Conservation (phyloP, 2,888 invertebrate species). For the Polymixis lichenea region DNA sequence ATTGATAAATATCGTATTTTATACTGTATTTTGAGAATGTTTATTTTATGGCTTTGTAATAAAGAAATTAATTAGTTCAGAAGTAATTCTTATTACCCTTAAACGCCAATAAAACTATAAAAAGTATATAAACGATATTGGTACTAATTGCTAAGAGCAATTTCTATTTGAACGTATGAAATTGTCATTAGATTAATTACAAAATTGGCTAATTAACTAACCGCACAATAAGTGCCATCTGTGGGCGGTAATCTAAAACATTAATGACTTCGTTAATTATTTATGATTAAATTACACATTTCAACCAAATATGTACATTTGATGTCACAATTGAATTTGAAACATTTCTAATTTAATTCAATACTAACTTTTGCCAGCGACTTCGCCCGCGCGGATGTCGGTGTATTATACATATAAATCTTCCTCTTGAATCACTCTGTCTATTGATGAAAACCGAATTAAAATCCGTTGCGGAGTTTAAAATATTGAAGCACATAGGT, state of each 20-base stretch:
- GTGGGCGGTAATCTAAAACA: constrained; percentile 7
- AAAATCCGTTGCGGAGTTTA: too few relatives aligned
- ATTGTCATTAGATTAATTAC: constrained; percentile 3
- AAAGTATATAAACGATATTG: neutral
- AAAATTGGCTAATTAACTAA: constrained; percentile 24
- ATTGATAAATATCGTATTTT: neutral
- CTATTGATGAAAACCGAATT: too few relatives aligned
- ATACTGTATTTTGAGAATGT: neutral
- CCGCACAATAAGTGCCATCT: constrained; percentile 12
- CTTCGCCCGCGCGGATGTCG: too few relatives aligned
- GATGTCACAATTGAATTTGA: neutral
- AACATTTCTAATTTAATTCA: neutral
- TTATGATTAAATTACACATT: neutral
- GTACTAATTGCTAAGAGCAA: neutral
- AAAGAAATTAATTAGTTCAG: neutral
- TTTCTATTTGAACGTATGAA: constrained; percentile 1
- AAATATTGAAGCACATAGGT: too few relatives aligned
- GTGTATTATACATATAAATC: too few relatives aligned
- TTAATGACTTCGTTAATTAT: constrained; percentile 10
- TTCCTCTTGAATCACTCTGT: too few relatives aligned
- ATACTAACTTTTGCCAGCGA: too few relatives aligned
- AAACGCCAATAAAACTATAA: neutral
- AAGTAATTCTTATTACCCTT: neutral
- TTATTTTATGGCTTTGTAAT: neutral
- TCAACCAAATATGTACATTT: constrained; percentile 1